Evolutionary conservation across 2,797 vertebrate genomes (phyloP).

Genomic region (Siniperca obscura): DNA sequence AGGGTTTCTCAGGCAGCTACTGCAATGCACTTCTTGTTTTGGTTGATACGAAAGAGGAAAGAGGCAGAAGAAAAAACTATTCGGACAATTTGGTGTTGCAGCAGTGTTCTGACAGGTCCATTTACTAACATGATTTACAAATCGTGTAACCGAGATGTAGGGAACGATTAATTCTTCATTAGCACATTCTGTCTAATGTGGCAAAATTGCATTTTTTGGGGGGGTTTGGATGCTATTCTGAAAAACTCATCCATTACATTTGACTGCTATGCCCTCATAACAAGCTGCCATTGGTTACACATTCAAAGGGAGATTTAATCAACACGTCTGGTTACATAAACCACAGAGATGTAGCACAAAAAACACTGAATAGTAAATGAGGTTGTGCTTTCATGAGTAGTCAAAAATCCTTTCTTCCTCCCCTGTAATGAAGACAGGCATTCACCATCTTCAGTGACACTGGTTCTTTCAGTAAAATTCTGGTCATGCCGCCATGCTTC

Average conservation of each 20-base stretch:
- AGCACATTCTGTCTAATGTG: neutral
- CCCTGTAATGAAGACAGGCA: constrained; percentile 16
- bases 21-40: constrained; percentile 9
- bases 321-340: constrained; percentile 30
- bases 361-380: constrained; percentile 39
- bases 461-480: constrained; percentile 16
- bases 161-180: neutral
- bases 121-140: neutral
- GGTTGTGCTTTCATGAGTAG: constrained; percentile 28
- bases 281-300: constrained; percentile 33
- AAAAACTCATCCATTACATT: constrained; percentile 17
- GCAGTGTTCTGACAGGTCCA: neutral
- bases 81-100: neutral
- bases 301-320: constrained; percentile 35
- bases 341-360: constrained; percentile 12
- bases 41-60: constrained; percentile 13
- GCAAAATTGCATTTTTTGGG: neutral
- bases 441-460: constrained; percentile 33
- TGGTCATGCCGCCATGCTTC: constrained; percentile 20
- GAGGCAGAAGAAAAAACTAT: neutral
- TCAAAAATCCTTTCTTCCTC: constrained; percentile 15
- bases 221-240: neutral
- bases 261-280: constrained; percentile 9
- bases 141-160: neutral
- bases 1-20: constrained; percentile 17